Evolutionary conservation across 2,797 vertebrate species (phyloP).

Genomic region (Dipus sagitta): DNA sequence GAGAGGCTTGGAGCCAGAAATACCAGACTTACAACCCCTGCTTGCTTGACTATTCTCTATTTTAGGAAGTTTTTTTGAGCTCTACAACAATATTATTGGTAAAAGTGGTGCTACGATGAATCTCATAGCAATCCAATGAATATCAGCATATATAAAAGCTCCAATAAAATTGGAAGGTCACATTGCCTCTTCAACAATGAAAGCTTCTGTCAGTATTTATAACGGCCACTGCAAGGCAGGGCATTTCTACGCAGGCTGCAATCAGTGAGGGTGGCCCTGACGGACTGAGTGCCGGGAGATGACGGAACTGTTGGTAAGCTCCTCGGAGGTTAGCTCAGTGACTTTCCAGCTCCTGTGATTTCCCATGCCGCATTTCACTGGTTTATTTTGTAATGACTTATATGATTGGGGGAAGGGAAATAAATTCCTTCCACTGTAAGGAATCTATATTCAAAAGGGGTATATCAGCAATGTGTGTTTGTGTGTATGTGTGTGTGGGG

Average conservation of each 20-base stretch:
- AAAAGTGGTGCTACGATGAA: not conserved
- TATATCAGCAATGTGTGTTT: too few relatives aligned
- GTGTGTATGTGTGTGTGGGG: too few relatives aligned
- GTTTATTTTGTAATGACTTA: not conserved
- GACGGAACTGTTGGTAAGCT: not conserved
- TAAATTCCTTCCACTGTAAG: not conserved
- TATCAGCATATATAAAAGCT: not conserved
- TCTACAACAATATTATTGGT: not conserved
- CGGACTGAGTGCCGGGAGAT: not conserved
- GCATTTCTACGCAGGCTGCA: not conserved
- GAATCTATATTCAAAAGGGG: not conserved
- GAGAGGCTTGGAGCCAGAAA: not conserved
- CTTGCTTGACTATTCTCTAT: not conserved
- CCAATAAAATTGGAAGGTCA: not conserved
- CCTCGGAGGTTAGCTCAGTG: not conserved
- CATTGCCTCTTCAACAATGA: not conserved
- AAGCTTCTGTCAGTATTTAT: not conserved
- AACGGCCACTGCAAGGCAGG: not conserved
- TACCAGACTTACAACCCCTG: not conserved
- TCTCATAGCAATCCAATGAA: not conserved
- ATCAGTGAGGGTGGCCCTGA: not conserved
- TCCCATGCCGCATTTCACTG: not conserved
- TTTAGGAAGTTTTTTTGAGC: not conserved
- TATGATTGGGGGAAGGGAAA: not conserved
- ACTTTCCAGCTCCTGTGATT: not conserved